Base-by-base conservation (phyloP, 2,113 vertebrate genomes). In the Atherinomorus stipes region DNA sequence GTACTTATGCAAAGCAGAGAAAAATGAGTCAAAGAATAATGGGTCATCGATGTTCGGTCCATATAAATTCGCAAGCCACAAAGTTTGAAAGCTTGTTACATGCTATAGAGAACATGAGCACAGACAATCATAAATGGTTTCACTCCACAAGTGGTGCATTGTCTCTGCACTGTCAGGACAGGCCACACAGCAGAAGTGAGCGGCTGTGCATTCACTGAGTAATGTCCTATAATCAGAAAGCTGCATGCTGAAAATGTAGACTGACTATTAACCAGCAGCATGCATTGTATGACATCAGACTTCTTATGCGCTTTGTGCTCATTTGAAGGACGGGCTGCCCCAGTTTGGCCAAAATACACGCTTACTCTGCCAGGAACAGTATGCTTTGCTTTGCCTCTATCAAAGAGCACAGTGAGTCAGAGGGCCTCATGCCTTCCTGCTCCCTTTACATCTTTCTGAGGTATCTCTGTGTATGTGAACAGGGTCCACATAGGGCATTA, bases 91-190 rank as follows among this genome's bases (percentile, higher is more conserved):
- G 56, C 38, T 67, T 47, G 51, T 60, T 51, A 1, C 1, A 15
- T 34, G 44, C 25, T 7, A 21, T 4, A 4, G 40, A 28, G 52
- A 54, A 49, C 57, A 0, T 26, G 44, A 42, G 56, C n/a, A 22
- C 51, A 60, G 0, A 37, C 31, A 38, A 50, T 38, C 26, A 52
- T 34, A 42, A 38, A 83, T 59, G 45, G 71, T 66, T 62, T 74
- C 52, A 51, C 54, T 37, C 6, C 76, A 90, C 74, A 86, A 73
- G 74, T 4, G 25, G 19, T 3, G 61, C 67, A 81, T 77, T 88
- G 86, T 80, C 11, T 18, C 2, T n/a, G 8, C 7, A 5, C 1
- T 8, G 34, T 63, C 64, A 60, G 59, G 47, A 47, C 7, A 42
- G 69, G 67, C 13, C 74, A 59, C 56, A 62, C n/a, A 51, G 11